Evolutionary conservation across 2,113 vertebrate genomes (phyloP).

Genomic region (Vulpes vulpes): DNA sequence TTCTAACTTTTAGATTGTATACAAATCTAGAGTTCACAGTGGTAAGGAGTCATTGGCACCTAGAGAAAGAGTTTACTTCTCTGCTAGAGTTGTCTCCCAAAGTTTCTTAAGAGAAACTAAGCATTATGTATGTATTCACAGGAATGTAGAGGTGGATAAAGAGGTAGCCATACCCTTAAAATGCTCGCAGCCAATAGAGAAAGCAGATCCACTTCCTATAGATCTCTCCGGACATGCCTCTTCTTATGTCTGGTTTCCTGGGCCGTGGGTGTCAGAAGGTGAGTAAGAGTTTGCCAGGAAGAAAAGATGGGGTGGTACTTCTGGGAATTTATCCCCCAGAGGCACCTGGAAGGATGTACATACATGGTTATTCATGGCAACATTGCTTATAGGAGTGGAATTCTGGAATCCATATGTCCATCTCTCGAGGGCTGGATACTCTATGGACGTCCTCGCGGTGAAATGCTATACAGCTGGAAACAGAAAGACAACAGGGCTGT

Average conservation of each 20-base stretch:
- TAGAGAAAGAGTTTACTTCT: not conserved
- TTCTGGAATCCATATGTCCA: not conserved
- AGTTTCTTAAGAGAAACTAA: not conserved
- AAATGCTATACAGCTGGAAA: not conserved
- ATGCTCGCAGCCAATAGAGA: not conserved
- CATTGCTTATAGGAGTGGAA: fast-evolving
- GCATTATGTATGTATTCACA: not conserved
- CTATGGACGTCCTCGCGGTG: fast-evolving
- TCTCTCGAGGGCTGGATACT: not conserved
- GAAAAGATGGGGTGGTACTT: not conserved
- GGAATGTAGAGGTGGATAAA: not conserved
- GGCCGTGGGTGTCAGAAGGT: not conserved
- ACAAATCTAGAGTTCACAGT: not conserved
- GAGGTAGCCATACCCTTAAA: not conserved
- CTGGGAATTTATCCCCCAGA: constrained; percentile 43
- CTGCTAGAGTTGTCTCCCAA: not conserved
- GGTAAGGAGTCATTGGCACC: not conserved
- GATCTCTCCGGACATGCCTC: not conserved
- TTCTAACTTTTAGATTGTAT: not conserved
- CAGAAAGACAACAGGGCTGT: not conserved
- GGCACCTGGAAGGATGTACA: not conserved
- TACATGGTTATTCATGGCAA: not conserved
- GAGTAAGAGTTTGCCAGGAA: constrained; percentile 70
- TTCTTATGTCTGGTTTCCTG: not conserved
- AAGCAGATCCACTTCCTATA: not conserved